Evolutionary conservation across 2,797 vertebrate genomes (phyloP).

Genomic region (Pangasius krempfi): DNA sequence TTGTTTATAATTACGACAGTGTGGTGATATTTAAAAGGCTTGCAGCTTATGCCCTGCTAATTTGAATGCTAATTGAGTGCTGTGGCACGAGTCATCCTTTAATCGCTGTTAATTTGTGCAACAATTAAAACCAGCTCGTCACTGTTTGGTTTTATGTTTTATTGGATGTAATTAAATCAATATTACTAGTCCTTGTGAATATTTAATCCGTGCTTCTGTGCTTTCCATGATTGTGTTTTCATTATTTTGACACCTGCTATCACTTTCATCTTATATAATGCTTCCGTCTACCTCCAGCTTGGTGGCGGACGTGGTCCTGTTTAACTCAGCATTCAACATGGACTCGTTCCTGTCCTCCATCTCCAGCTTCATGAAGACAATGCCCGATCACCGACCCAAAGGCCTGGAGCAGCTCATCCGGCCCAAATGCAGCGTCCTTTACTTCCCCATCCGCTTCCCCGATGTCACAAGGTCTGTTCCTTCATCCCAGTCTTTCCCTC

Average conservation of each 20-base stretch:
- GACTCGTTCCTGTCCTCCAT: constrained; percentile 89
- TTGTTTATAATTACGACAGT: constrained; percentile 63
- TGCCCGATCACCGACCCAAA: constrained; percentile 91
- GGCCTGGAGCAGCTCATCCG: constrained; percentile 85
- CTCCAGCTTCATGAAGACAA: constrained; percentile 86
- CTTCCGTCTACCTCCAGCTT: constrained; percentile 71
- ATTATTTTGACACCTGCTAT: not conserved
- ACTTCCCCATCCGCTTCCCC: constrained; percentile 89
- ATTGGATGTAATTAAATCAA: constrained; percentile 25
- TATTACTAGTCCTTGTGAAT: not conserved
- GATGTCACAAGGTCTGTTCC: constrained; percentile 85
- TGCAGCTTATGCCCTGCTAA: constrained; percentile 58
- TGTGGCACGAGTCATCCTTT: constrained; percentile 50
- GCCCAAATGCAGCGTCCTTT: constrained; percentile 86
- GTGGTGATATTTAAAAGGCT: constrained; percentile 59
- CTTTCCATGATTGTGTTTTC: not conserved
- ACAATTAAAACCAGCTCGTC: constrained; percentile 54
- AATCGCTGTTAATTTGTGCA: constrained; percentile 55
- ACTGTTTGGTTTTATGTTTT: constrained; percentile 23
- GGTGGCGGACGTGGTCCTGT: constrained; percentile 87
- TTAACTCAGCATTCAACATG: constrained; percentile 96
- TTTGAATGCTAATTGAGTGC: constrained; percentile 60
- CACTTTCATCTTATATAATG: not conserved
- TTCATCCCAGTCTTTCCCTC: constrained; percentile 6
- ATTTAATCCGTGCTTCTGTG: not conserved